A percentile compares a stretch with the other conserved stretches of the same genome.
Conservation (phyloP, 30 jellyfish, hydroid and myxozoan genomes). For the Cassiopea xamachana region DNA sequence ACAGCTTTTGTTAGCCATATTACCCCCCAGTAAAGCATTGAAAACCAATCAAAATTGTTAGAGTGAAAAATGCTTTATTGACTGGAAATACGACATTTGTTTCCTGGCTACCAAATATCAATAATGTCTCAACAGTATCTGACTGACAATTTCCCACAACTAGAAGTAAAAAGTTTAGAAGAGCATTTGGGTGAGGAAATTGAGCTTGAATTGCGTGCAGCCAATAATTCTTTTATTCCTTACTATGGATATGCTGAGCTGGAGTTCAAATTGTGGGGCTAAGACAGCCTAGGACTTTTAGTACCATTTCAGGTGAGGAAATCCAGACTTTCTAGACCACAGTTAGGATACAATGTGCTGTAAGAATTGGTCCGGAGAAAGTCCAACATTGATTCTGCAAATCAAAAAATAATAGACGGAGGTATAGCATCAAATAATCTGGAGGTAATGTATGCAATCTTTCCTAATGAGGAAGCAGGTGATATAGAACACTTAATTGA, state of each 20-base stretch:
- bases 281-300: not conserved
- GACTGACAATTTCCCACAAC: conserved; percentile 27
- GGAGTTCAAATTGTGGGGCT: conserved; percentile 4
- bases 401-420: conserved; percentile 1
- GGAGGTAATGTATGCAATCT: conserved; percentile 16
- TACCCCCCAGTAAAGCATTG: conserved; percentile 52
- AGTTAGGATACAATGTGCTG: conserved; percentile 66
- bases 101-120: conserved; percentile 73
- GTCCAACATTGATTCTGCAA: conserved; percentile 28
- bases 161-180: conserved; percentile 1
- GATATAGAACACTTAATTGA: conserved; percentile 14
- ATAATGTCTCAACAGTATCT: conserved; percentile 32
- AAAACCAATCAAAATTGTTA: conserved; percentile 42
- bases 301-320: conserved; percentile 70
- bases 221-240: conserved; percentile 50
- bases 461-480: conserved; percentile 4
- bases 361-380: conserved; percentile 54
- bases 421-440: not conserved
- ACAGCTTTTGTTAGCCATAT: conserved; percentile 45
- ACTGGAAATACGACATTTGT: conserved; percentile 30
- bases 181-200: conserved; percentile 14
- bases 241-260: conserved; percentile 54
- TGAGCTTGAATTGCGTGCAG: conserved; percentile 52
- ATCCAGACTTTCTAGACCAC: conserved; percentile 38
- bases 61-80: conserved; percentile 53